A percentile compares a stretch with the other conserved stretches of the same genome.
phyloP scores from a whole-genome alignment of 2,113 vertebrate genomes.

The Opisthocomus hoazin region DNA sequence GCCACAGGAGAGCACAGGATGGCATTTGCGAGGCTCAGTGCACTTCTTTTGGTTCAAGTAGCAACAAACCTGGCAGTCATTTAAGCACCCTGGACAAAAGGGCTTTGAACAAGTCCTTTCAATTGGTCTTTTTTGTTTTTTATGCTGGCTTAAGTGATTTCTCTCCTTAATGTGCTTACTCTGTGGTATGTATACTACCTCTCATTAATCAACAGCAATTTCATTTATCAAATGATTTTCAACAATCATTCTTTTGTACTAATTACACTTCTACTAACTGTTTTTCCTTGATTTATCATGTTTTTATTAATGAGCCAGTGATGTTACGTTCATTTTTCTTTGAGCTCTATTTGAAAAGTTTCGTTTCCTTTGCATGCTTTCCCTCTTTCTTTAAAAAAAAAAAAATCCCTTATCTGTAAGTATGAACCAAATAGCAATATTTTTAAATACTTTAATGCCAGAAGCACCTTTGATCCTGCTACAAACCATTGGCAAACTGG shows the following conservation, averaged over 20 bases:
- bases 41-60: conserved; percentile 63
- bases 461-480: not conserved
- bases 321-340: not conserved
- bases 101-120: conserved; percentile 3
- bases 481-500: not conserved
- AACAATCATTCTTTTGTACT: not conserved
- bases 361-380: not conserved
- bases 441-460: not conserved
- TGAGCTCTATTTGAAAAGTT: not conserved
- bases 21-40: not conserved
- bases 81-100: conserved; percentile 42
- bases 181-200: not conserved
- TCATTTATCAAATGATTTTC: not conserved
- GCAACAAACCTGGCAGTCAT: conserved; percentile 63
- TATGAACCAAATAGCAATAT: not conserved
- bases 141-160: not conserved
- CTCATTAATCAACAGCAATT: not conserved
- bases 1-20: not conserved
- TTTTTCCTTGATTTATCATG: not conserved
- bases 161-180: not conserved
- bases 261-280: not conserved
- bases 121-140: conserved; percentile 14
- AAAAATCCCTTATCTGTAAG: not conserved
- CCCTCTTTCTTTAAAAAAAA: not conserved
- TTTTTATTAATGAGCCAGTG: not conserved